Conservation (phyloP, 2,113 vertebrate species). For the Procavia capensis region DNA sequence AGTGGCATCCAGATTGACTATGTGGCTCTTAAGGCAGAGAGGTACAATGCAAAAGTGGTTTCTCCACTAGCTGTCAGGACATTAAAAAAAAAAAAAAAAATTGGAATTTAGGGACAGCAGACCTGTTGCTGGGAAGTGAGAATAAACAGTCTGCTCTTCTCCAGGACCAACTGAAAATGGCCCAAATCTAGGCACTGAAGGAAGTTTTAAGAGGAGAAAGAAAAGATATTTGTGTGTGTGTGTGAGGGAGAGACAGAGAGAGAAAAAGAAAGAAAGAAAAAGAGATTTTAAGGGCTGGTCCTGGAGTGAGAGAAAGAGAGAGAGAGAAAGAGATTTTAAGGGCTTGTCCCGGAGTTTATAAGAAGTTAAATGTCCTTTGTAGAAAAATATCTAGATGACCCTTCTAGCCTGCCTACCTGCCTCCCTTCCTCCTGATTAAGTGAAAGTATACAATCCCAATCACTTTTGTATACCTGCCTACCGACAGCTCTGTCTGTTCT, state of each 20-base stretch:
- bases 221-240: too few species aligned
- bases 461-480: too few species aligned
- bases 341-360: not conserved
- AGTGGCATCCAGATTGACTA: not conserved
- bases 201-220: not conserved
- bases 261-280: too few species aligned
- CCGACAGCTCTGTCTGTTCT: too few species aligned
- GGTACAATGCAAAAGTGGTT: not conserved
- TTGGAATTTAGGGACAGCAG: not conserved
- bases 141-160: not conserved
- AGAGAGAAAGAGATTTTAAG: not conserved
- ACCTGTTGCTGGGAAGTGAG: not conserved
- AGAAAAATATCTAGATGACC: not conserved
- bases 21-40: not conserved
- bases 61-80: not conserved
- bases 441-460: too few species aligned
- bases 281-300: not conserved
- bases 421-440: too few species aligned
- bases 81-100: not conserved
- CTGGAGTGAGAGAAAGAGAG: not conserved
- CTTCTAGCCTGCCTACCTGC: too few species aligned
- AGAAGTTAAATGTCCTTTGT: not conserved
- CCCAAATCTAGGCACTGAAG: not conserved
- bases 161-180: not conserved
- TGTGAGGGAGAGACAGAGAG: rapidly evolving